Base-by-base conservation (phyloP, 2,888 invertebrate genomes). In the Plemyria rubiginata region DNA sequence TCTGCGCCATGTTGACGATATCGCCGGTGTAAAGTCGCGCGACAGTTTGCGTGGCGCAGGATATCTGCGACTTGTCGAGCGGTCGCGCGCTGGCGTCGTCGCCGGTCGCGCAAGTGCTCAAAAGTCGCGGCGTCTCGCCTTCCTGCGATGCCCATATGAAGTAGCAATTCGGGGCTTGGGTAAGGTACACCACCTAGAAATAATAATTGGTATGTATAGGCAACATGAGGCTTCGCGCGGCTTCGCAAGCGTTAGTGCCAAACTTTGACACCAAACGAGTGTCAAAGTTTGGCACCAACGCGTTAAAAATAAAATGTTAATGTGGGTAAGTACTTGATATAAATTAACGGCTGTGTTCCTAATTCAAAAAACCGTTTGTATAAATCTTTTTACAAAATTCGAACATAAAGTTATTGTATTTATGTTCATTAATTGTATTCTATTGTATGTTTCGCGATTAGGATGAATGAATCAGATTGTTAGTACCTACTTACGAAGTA, bases 151-250 rank as follows among this genome's bases (percentile, higher is more conserved):
- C 89, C 86, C 84, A 90, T 45, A 92, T 68, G 76, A 81, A 87
- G 84, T 79, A 92, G 72, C 85, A 87, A 78, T 86, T 90, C 0
- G 92, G 88, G 0, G 81, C 78, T 64, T 85, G 82, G 0, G 87
- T 84, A 45, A 90, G 68, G 73, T 92, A 92, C n/a, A 86, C 84
- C 53, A 92, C 73, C 92, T 92, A 81, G 7, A 79, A 82, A 29
- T 4, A 38, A 11, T 11, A 3, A 11, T 38, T 11, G 1, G 36
- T 38, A 11, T 38, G 11, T 38, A 11, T 1, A 11, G n/a, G n/a
- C n/a, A n/a, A n/a, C n/a, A n/a, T n/a, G n/a, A n/a, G n/a, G n/a
- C n/a, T n/a, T n/a, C n/a, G n/a, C n/a, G n/a, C n/a, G n/a, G n/a
- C n/a, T n/a, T n/a, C n/a, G n/a, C n/a, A n/a, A n/a, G n/a, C n/a